Percentiles rank a stretch among this genome's conserved stretches.
phyloP scores from a whole-genome alignment of 2,888 invertebrate genomes.

The Peribatodes rhomboidaria region DNA sequence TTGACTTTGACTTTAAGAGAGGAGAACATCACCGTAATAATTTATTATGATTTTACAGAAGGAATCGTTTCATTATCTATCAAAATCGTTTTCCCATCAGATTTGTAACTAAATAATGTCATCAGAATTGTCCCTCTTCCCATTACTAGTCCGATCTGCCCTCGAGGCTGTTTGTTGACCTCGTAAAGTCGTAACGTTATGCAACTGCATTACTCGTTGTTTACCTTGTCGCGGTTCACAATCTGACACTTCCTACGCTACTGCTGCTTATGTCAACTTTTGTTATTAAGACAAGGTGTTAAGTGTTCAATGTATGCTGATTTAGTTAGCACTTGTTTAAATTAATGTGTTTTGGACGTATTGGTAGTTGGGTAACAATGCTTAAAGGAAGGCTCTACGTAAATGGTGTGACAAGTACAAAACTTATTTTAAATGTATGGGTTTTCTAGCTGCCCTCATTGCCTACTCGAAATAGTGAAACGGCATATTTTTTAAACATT shows the following conservation, averaged over 20 bases:
- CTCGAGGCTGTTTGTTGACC: conserved; percentile 52
- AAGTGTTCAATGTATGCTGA: conserved; percentile 44
- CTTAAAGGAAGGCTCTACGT: not conserved
- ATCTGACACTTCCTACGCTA: conserved; percentile 22
- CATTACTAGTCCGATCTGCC: conserved; percentile 23
- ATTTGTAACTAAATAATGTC: too few relatives aligned
- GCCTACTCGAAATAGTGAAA: not conserved
- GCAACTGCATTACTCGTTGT: conserved; percentile 48
- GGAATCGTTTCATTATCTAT: too few relatives aligned
- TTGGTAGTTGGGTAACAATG: conserved; percentile 14
- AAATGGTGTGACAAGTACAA: not conserved
- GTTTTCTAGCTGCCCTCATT: not conserved
- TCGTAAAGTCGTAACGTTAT: conserved; percentile 58
- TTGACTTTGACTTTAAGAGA: too few relatives aligned
- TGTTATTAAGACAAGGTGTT: conserved; percentile 29
- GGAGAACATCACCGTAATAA: too few relatives aligned
- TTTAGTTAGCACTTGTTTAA: conserved; percentile 49
- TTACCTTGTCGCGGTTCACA: conserved; percentile 26
- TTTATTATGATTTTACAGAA: too few relatives aligned
- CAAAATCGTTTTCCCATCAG: too few relatives aligned
- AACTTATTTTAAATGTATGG: not conserved
- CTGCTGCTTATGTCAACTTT: conserved; percentile 18
- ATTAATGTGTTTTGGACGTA: conserved; percentile 27
- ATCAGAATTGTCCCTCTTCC: not conserved
- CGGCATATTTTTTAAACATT: too few relatives aligned